Percentiles rank a stretch among this genome's conserved stretches.
These are phyloP conservation scores for Oreotrochilus melanogaster DNA, from an alignment of 2,113 vertebrate species.

Conservation along the genomic window DNA sequence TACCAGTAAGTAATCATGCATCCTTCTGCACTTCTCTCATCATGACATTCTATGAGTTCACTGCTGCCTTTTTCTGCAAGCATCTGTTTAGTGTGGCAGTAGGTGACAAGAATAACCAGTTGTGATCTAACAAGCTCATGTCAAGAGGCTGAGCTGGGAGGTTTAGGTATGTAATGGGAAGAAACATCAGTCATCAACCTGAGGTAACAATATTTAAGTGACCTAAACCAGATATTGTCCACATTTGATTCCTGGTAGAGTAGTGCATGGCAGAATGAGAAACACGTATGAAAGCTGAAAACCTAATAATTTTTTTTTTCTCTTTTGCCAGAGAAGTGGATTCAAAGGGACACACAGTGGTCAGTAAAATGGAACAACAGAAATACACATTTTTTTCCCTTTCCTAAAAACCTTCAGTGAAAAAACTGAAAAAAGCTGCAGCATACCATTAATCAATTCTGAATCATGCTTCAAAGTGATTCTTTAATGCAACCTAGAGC, in stretches of 20 bases:
- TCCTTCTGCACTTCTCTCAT: background rate
- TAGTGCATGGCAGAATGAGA: background rate
- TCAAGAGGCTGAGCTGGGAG: background rate
- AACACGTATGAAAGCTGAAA: background rate
- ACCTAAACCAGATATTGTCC: background rate
- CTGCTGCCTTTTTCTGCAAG: background rate
- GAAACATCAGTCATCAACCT: background rate
- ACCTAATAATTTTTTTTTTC: background rate
- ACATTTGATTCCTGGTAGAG: background rate
- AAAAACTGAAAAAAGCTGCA: background rate
- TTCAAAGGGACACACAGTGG: background rate
- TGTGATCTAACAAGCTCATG: background rate
- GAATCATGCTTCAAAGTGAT: conserved; percentile 1
- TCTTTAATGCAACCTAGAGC: background rate
- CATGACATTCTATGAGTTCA: too few relatives aligned
- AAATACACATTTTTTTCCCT: background rate
- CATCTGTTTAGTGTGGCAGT: background rate
- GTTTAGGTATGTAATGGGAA: background rate
- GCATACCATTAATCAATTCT: conserved; percentile 11
- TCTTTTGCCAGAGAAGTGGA: background rate
- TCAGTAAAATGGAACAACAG: background rate
- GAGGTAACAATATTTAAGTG: background rate
- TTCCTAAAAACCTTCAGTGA: background rate
- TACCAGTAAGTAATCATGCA: background rate
- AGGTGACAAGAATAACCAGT: fast-evolving